These are phyloP conservation scores for Chelonia mydas DNA, from an alignment of 2,797 vertebrate species.

Conservation along the genomic window DNA sequence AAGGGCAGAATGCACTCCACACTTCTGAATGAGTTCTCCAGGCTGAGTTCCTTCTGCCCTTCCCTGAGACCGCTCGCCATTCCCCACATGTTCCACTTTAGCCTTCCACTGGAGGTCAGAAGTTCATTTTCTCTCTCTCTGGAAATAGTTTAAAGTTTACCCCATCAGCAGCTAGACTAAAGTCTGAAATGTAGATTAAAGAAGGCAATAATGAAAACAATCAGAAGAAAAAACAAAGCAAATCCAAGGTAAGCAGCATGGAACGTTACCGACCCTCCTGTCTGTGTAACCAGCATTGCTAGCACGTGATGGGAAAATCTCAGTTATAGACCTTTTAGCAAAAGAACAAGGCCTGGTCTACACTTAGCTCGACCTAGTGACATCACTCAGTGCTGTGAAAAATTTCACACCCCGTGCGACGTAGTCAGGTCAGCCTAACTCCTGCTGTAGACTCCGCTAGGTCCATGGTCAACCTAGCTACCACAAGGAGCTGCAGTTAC, in stretches of 20 bases:
- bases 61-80: neutral
- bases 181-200: neutral
- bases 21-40: neutral
- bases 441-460: neutral
- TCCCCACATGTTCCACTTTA: neutral
- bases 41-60: neutral
- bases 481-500: too few relatives aligned
- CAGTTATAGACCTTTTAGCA: neutral
- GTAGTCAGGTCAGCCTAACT: neutral
- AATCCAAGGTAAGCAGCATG: neutral
- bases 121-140: conserved; percentile 1
- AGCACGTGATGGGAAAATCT: fast-evolving
- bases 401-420: neutral
- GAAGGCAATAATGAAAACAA: conserved; percentile 10
- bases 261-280: neutral
- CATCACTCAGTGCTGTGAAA: neutral
- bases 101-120: neutral
- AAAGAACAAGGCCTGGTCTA: fast-evolving
- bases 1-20: fast-evolving
- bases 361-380: neutral
- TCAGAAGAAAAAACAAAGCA: neutral
- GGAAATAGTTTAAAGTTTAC: neutral
- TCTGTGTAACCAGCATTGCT: neutral
- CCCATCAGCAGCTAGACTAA: conserved; percentile 8
- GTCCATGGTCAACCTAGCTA: too few relatives aligned